Conservation (phyloP, 1,140 invertebrate species). For the Ditylenchus dipsaci region DNA sequence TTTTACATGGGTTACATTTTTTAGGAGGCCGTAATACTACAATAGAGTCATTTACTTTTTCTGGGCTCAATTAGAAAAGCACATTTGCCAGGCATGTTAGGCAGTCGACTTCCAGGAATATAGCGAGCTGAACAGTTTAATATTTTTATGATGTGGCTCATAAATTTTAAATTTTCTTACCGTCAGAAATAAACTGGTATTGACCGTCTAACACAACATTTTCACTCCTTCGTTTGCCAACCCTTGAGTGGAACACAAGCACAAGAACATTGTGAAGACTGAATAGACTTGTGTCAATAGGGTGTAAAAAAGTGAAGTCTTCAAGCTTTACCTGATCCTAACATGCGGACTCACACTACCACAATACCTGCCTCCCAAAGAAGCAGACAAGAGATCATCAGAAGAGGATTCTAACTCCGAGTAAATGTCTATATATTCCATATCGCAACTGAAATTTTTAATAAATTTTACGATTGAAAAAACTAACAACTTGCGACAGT, state of each 20-base stretch:
- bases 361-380: conserved; percentile 92
- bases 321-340: conserved; percentile 66
- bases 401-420: conserved; percentile 74
- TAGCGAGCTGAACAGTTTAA: conserved; percentile 65
- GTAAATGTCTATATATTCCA: conserved; percentile 67
- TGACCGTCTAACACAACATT: conserved; percentile 81
- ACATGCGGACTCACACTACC: conserved; percentile 83
- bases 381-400: conserved; percentile 81
- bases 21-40: too few species aligned
- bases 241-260: conserved; percentile 90
- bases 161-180: conserved; percentile 67
- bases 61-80: conserved; percentile 59
- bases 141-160: background rate
- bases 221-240: conserved; percentile 68
- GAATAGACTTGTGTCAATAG: conserved; percentile 30
- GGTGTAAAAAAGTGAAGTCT: background rate
- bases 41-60: conserved; percentile 59
- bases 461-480: too few species aligned
- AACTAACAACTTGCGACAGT: too few species aligned
- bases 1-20: too few species aligned
- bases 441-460: conserved; percentile 55
- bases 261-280: conserved; percentile 83
- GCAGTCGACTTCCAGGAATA: conserved; percentile 78
- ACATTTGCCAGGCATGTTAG: conserved; percentile 58
- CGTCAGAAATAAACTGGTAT: conserved; percentile 86